Evolutionary conservation across 2,797 vertebrate genomes (phyloP).

Genomic region (Novumbra hubbsi): DNA sequence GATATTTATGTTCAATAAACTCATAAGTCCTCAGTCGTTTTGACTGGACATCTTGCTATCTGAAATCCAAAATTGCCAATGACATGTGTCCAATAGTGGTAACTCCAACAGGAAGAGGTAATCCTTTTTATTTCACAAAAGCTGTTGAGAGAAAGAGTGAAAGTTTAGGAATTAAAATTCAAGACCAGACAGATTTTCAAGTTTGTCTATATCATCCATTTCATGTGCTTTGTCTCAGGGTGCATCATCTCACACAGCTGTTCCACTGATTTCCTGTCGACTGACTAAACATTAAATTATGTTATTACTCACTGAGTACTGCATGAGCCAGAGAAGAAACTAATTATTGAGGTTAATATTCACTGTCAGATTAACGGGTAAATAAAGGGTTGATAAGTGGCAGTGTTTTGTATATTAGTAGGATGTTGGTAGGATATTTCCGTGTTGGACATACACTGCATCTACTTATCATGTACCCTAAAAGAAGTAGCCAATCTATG

Average conservation of each 20-base stretch:
- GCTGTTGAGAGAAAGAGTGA: constrained; percentile 38
- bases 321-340: not conserved
- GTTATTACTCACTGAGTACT: not conserved
- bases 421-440: not conserved
- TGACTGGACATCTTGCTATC: constrained; percentile 24
- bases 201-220: not conserved
- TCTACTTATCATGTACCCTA: not conserved
- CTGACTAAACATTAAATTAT: not conserved
- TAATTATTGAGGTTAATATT: not conserved
- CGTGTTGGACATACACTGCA: not conserved
- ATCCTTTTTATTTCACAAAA: constrained; percentile 14
- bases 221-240: not conserved
- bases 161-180: constrained; percentile 4
- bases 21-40: constrained; percentile 47
- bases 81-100: constrained; percentile 24
- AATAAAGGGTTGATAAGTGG: not conserved
- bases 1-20: constrained; percentile 48
- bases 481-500: not conserved
- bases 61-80: constrained; percentile 24
- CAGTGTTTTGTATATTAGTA: not conserved
- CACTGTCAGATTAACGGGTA: not conserved
- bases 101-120: constrained; percentile 20
- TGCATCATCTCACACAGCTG: not conserved
- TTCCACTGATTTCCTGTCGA: not conserved
- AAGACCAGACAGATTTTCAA: not conserved